Conservation (phyloP, 2,888 invertebrate genomes). For the Tupiocoris notatus region DNA sequence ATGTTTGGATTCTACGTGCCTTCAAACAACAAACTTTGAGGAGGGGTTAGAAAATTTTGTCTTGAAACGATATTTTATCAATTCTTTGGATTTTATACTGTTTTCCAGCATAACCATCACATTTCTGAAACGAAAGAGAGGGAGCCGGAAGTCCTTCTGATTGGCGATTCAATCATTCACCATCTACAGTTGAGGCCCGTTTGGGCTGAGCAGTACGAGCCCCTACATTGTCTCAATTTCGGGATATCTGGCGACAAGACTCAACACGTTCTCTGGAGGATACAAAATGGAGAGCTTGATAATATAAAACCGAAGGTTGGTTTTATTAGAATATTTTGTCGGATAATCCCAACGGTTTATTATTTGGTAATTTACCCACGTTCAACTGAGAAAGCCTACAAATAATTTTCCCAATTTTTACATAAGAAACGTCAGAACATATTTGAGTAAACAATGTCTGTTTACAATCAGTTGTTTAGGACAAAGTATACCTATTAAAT, state of each 20-base stretch:
- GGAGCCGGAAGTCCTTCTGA: constrained; percentile 88
- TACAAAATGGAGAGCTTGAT: constrained; percentile 85
- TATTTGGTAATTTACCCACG: too few relatives aligned
- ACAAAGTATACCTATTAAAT: too few relatives aligned
- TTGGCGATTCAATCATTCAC: constrained; percentile 85
- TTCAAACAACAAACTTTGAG: too few relatives aligned
- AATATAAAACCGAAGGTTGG: constrained; percentile 81
- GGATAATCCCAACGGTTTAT: neutral
- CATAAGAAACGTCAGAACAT: too few relatives aligned
- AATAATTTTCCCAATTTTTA: too few relatives aligned
- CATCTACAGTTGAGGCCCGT: constrained; percentile 78
- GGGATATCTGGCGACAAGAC: constrained; percentile 86
- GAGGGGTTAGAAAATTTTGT: constrained; percentile 56
- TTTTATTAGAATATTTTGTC: neutral
- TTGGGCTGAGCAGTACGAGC: constrained; percentile 88
- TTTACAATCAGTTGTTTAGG: too few relatives aligned
- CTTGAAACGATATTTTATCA: constrained; percentile 68
- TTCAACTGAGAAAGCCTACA: too few relatives aligned
- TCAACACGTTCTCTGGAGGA: constrained; percentile 86
- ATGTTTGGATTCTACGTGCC: too few relatives aligned
- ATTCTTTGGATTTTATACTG: constrained; percentile 9
- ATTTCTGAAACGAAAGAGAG: constrained; percentile 80
- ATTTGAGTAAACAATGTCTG: too few relatives aligned
- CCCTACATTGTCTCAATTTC: constrained; percentile 87
- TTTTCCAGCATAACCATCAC: constrained; percentile 78